Evolutionary conservation across 53 echinoderm and acorn worm species (phyloP).

Genomic region (Pentamera pediparva): DNA sequence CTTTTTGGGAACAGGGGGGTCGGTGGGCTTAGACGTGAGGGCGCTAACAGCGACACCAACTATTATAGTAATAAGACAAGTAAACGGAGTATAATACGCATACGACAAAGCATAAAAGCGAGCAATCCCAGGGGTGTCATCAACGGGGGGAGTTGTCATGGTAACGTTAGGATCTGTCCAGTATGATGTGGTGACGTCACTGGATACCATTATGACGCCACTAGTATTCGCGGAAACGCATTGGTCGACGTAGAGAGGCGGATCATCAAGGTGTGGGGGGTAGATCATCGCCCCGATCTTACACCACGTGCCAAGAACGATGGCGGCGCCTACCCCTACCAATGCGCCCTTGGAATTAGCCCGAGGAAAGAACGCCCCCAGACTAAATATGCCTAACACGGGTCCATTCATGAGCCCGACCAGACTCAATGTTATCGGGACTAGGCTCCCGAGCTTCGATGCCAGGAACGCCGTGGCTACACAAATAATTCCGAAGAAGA

Average conservation of each 20-base stretch:
- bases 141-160: no score
- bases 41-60: slow-evolving; percentile 51
- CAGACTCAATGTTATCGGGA: not conserved
- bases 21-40: not conserved
- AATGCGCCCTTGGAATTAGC: slow-evolving; percentile 24
- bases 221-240: no score
- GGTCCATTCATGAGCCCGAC: slow-evolving; percentile 14
- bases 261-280: slow-evolving; percentile 9
- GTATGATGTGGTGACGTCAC: no score
- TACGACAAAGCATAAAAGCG: slow-evolving; percentile 49
- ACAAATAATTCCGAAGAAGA: not conserved
- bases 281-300: slow-evolving; percentile 8
- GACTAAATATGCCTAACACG: not conserved
- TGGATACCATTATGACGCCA: no score
- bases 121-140: slow-evolving; percentile 29
- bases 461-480: slow-evolving; percentile 4
- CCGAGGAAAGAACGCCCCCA: slow-evolving; percentile 1
- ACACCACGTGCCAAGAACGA: not conserved
- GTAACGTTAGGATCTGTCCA: no score
- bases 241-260: slow-evolving; percentile 1
- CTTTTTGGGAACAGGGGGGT: not conserved
- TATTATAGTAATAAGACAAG: slow-evolving; percentile 40
- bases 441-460: not conserved
- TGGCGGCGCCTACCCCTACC: not conserved
- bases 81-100: slow-evolving; percentile 47